Evolutionary conservation across 2,888 invertebrate genomes (phyloP).

Genomic region (Tinea trinotella): DNA sequence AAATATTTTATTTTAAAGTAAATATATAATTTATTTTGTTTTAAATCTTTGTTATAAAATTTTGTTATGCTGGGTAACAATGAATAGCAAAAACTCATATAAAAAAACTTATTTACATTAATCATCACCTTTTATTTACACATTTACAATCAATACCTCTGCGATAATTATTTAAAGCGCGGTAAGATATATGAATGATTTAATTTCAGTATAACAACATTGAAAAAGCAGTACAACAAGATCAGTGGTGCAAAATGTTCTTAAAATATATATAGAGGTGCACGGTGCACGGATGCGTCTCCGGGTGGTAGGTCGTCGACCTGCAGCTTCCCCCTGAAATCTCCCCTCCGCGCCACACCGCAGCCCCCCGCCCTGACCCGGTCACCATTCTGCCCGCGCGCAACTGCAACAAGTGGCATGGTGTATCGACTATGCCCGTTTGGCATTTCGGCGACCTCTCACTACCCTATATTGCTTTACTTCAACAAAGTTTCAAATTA

Average conservation of each 20-base stretch:
- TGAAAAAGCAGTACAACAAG: too few relatives aligned
- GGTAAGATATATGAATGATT: too few relatives aligned
- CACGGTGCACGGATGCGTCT: conserved; percentile 46
- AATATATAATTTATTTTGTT: too few relatives aligned
- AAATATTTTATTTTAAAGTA: too few relatives aligned
- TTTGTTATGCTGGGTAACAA: too few relatives aligned
- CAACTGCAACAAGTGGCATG: conserved; percentile 55
- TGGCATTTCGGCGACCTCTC: conserved; percentile 58
- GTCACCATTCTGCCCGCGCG: conserved; percentile 32
- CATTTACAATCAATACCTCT: too few relatives aligned
- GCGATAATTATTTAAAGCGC: too few relatives aligned
- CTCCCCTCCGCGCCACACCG: conserved; percentile 29
- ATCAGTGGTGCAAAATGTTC: background rate
- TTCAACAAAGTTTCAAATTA: background rate
- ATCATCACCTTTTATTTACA: too few relatives aligned
- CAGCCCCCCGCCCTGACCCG: conserved; percentile 46
- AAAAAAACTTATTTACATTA: too few relatives aligned
- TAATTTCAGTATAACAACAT: too few relatives aligned
- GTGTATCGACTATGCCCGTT: conserved; percentile 56
- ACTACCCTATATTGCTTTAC: conserved; percentile 7
- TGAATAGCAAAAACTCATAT: too few relatives aligned
- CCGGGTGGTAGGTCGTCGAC: conserved; percentile 49
- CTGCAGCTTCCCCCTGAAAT: conserved; percentile 29
- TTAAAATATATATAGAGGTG: conserved; percentile 3
- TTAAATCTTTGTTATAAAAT: too few relatives aligned